Conservation (phyloP, 2,888 invertebrate species). For the Drosophila conformis region DNA sequence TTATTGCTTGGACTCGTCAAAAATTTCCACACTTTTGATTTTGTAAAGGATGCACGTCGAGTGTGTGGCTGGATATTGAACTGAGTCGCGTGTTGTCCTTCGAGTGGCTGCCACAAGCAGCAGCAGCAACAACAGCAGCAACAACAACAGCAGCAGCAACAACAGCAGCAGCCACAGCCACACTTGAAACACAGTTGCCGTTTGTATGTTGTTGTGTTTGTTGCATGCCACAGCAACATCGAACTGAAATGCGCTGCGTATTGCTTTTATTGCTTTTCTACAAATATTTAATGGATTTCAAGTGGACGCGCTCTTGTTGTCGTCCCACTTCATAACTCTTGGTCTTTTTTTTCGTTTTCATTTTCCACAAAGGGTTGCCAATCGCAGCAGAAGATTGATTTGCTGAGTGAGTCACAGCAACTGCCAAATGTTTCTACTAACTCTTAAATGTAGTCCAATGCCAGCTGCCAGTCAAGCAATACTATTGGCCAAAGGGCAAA, state of each 20-base stretch:
- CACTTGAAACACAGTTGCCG: slow-evolving; percentile 71
- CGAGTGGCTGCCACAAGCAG: slow-evolving; percentile 51
- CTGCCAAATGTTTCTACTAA: slow-evolving; percentile 26
- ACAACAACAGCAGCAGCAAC: slow-evolving; percentile 13
- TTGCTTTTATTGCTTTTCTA: slow-evolving; percentile 79
- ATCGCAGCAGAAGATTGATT: slow-evolving; percentile 1
- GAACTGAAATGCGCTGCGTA: slow-evolving; percentile 47
- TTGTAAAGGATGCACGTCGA: slow-evolving; percentile 65
- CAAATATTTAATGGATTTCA: slow-evolving; percentile 81
- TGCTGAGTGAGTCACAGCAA: slow-evolving; percentile 32
- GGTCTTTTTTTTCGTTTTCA: slow-evolving; percentile 12
- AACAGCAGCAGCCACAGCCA: slow-evolving; percentile 21
- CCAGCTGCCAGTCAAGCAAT: slow-evolving; percentile 33
- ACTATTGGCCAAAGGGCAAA: slow-evolving; percentile 2
- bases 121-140: slow-evolving; percentile 12
- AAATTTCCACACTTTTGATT: slow-evolving; percentile 79
- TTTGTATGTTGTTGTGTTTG: slow-evolving; percentile 59
- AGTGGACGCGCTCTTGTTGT: slow-evolving; percentile 76
- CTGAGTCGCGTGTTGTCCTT: slow-evolving; percentile 78
- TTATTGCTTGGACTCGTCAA: slow-evolving; percentile 60
- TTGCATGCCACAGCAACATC: slow-evolving; percentile 44
- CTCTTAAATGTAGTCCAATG: slow-evolving; percentile 21
- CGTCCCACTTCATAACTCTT: slow-evolving; percentile 75
- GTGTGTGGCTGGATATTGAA: slow-evolving; percentile 29
- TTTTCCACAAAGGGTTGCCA: slow-evolving; percentile 50